Evolutionary conservation across 2,888 invertebrate genomes (phyloP).

Genomic region (Drosophila falleni): DNA sequence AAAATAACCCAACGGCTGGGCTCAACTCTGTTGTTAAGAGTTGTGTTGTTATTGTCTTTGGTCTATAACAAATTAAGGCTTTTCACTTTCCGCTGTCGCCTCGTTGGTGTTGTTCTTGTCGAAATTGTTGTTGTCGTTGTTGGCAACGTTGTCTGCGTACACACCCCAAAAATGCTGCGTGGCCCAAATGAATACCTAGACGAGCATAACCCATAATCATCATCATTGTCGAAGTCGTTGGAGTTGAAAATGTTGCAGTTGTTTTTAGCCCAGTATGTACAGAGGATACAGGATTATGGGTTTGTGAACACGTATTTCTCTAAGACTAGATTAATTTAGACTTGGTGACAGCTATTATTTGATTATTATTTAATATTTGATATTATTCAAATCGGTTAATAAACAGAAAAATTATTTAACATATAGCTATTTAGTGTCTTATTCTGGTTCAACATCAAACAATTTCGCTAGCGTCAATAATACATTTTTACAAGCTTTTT

Average conservation of each 20-base stretch:
- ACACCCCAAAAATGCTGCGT: conserved; percentile 62
- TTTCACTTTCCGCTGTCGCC: conserved; percentile 77
- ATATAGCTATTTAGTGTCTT: no score
- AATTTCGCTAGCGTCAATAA: no score
- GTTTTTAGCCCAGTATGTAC: neutral
- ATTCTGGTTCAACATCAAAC: no score
- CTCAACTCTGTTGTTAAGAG: conserved; percentile 13
- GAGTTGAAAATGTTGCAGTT: conserved; percentile 6
- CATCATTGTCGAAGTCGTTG: conserved; percentile 31
- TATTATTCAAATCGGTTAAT: no score
- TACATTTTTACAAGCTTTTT: no score
- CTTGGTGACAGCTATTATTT: no score
- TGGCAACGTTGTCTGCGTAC: conserved; percentile 56
- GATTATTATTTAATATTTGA: no score
- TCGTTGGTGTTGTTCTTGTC: conserved; percentile 34
- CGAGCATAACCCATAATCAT: conserved; percentile 74
- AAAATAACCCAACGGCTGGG: conserved; percentile 62
- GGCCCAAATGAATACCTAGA: conserved; percentile 77
- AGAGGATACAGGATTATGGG: neutral
- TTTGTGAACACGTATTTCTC: neutral
- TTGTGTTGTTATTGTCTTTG: conserved; percentile 42
- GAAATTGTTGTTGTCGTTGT: conserved; percentile 17
- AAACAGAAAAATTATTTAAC: no score
- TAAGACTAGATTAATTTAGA: no score
- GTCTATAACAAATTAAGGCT: conserved; percentile 78